Base-by-base conservation (phyloP, 2,888 invertebrate species). In the Stenotaenia linearis region DNA sequence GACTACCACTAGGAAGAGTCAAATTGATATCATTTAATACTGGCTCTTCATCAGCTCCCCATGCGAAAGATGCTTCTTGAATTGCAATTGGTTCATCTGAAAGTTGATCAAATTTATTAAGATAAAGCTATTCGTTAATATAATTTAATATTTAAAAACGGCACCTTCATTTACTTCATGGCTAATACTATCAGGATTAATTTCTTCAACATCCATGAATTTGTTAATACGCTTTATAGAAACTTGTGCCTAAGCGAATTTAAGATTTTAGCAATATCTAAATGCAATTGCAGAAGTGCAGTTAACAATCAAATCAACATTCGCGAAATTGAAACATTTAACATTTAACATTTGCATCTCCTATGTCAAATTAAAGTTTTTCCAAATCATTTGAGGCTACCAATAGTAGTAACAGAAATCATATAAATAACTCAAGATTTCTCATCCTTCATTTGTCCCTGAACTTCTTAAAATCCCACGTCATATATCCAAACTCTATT, bases 201-300 rank as follows among this genome's bases (percentile, higher is more conserved):
- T 37, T 28, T 78, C 78, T 1, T 78, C 78, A 50, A 56, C 28
- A 18, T n/a, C 56, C 78, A 78, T 61, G 35, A 78, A 78, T 32
- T 78, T 78, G 23, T 78, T 56, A n/a, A 78, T 56, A 3, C 78
- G 78, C 15, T 37, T 78, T 2, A 69, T 30, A n/a, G 78, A 78
- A 10, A 78, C 78, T 12, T 30, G 9, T 28, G 78, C 69, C 78
- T 78, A 32, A 32, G 21, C 3, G 3, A 7, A 0, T 50, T 18
- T 5, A 50, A 50, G 1, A 18, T n/a, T 28, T 74, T 15, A 4
- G 5, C 23, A 25, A 23, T 35, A 21, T 23, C 28, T 23, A 2
- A 74, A 74, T 75, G 21, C 23, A 75, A 7, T 75, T 32, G 9
- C 5, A 32, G n/a, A n/a, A n/a, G n/a, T n/a, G n/a, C n/a, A n/a